Base-by-base conservation (phyloP, 2,888 invertebrate species). In the Hyppa rectilinea region DNA sequence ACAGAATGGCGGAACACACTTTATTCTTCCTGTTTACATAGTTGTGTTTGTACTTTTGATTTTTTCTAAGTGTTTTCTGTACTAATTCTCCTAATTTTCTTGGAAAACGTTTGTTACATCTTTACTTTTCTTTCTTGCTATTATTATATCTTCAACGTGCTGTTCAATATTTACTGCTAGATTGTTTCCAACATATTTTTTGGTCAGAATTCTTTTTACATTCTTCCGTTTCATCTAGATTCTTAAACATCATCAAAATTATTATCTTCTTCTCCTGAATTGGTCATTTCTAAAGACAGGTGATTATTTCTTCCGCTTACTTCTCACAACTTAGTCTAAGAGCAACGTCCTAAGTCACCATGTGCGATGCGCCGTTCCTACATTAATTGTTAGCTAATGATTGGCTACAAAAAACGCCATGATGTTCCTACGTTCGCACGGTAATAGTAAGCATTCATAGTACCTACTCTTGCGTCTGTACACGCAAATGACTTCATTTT, bases 371-470 rank as follows among this genome's bases (percentile, higher is more conserved):
- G 85, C 85, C 83, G 78, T 84, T 85, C 82, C 85, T 87, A 85
- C 87, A 88, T 90, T 92, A 93, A 93, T 93, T 93, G 91, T 92
- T 87, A 85, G 87, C 88, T 92, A 92, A 93, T 93, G 91, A 92
- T 91, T 85, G 85, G 80, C 60, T 81, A 88, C 84, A 92, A 92
- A 92, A 92, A 92, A 87, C 79, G 12, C 43, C 29, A 72, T 76
- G 76, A 85, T 84, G 82, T 79, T 82, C 72, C 70, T 79, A 75
- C 80, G 89, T 90, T 93, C 93, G 86, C 93, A 92, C 92, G 92
- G 89, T 89, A 81, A 83, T 86, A 86, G 82, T 84, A 73, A 82
- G 78, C 69, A 62, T 60, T 73, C 68, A 74, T 84, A 77, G 69
- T 75, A 74, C n/a, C n/a, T n/a, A n/a, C 75, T 73, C 72, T 56